Percentiles rank a stretch among this genome's conserved stretches.
Evolutionary conservation across 2,888 invertebrate genomes (phyloP).

Genomic region (Philereme transversata): DNA sequence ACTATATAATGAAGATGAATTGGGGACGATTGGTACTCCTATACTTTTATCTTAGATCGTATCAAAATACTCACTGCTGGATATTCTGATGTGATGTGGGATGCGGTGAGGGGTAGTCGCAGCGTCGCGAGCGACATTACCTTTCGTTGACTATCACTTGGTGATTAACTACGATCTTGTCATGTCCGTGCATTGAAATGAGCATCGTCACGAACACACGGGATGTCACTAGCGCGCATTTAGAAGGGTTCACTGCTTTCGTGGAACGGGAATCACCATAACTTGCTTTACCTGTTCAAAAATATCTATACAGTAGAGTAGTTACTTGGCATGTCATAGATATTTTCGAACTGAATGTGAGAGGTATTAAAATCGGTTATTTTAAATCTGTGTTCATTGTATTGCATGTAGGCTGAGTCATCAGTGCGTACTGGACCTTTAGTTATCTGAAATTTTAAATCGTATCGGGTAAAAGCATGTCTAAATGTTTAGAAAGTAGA

Average conservation of each 20-base stretch:
- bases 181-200: constrained; percentile 60
- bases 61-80: constrained; percentile 29
- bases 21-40: constrained; percentile 27
- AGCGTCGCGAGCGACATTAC: constrained; percentile 65
- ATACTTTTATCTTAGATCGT: constrained; percentile 25
- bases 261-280: constrained; percentile 71
- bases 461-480: constrained; percentile 53
- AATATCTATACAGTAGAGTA: constrained; percentile 53
- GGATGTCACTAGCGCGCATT: constrained; percentile 75
- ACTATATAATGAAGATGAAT: constrained; percentile 24
- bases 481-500: constrained; percentile 55
- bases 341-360: constrained; percentile 62
- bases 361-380: constrained; percentile 53
- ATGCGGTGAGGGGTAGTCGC: constrained; percentile 23
- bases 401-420: constrained; percentile 75
- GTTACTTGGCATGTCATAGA: constrained; percentile 43
- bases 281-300: constrained; percentile 54
- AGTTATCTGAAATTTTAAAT: constrained; percentile 30
- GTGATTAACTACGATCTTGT: constrained; percentile 66
- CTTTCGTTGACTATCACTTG: constrained; percentile 76
- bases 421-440: constrained; percentile 59
- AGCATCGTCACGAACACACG: constrained; percentile 69
- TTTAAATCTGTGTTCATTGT: constrained; percentile 59
- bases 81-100: constrained; percentile 34
- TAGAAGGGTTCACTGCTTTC: constrained; percentile 77